These are phyloP conservation scores for Dendroctonus ponderosae DNA, from an alignment of 1,140 invertebrate species.

Conservation along the genomic window DNA sequence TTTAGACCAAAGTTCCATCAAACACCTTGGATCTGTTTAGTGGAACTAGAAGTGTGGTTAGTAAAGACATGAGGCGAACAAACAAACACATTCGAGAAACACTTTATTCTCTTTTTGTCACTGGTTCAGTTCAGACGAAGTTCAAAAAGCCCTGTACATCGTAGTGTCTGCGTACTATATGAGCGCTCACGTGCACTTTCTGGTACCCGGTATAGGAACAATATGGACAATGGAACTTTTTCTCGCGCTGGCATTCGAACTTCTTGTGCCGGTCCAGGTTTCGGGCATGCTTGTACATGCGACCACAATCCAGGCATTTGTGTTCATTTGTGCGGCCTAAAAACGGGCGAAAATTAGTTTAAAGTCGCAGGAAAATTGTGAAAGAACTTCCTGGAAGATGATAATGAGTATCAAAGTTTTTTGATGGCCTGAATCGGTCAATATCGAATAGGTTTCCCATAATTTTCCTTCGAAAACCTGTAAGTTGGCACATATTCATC, in stretches of 20 bases:
- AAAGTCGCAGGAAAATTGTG: no score
- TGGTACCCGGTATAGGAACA: slow-evolving; percentile 20
- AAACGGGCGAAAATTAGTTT: no score
- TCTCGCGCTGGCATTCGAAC: slow-evolving; percentile 21
- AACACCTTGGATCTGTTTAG: background rate
- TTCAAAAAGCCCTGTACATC: background rate
- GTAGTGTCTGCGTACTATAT: slow-evolving; percentile 13
- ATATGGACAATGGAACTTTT: slow-evolving; percentile 21
- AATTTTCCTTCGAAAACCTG: no score
- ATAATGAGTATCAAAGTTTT: no score
- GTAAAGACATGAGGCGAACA: background rate
- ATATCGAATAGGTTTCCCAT: no score
- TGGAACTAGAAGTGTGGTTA: background rate
- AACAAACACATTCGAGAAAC: no score
- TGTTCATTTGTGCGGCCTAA: background rate
- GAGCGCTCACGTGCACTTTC: slow-evolving; percentile 22
- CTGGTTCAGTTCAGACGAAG: no score
- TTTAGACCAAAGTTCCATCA: background rate
- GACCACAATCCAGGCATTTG: slow-evolving; percentile 27
- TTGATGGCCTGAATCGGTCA: no score
- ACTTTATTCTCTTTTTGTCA: no score
- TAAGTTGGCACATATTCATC: no score
- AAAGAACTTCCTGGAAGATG: no score
- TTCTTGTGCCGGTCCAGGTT: slow-evolving; percentile 21
- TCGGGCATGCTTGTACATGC: slow-evolving; percentile 31